Evolutionary conservation across 1,140 invertebrate genomes (phyloP), one percentile per base, ranked within the genome.

Genomic region (Agraylea sexmaculata): DNA sequence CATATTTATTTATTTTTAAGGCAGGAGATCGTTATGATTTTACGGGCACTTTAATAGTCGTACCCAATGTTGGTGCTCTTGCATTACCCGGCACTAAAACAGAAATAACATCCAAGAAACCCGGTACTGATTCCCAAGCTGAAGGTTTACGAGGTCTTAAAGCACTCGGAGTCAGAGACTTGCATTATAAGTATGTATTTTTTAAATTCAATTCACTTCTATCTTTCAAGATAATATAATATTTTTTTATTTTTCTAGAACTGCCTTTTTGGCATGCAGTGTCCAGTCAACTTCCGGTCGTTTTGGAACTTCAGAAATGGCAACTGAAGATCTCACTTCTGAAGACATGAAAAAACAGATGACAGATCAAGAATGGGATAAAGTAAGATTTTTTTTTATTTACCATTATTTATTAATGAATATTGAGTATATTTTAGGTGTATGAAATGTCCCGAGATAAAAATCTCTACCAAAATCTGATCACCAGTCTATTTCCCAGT

Each of bases 391-490:
- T 25, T 39, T n/a, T 5, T 31, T 7, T 31, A 36, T 36, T 36
- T 32, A 32, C 7, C 30, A 36, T 21, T 23, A 3, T 21, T 12
- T 23, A 17, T 3, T 23, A 25, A 37, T 8, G 21, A 4, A 6
- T 22, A 37, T 37, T 37, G 23, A 38, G 15, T 32, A 28, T 29
- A 29, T 34, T 43, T 16, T 36, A 74, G 60, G 82, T 99, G 33
- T 96, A 94, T 54, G 85, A 94, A 51, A 99, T 99, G 95, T 91
- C 83, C 30, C 74, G 82, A 42, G 95, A 99, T 56, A 81, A 81
- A 49, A 87, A 92, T 64, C 62, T 99, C 0, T 95, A 93, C 57
- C 71, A 83, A 22, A 97, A 99, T 62, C 66, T 99, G 7, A 88
- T 90, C 12, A 74, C 75, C 16, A 92, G 89, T 55, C 68, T 99